Base-by-base conservation (phyloP, 2,113 vertebrate species). In the Microcebus tavaratra region DNA sequence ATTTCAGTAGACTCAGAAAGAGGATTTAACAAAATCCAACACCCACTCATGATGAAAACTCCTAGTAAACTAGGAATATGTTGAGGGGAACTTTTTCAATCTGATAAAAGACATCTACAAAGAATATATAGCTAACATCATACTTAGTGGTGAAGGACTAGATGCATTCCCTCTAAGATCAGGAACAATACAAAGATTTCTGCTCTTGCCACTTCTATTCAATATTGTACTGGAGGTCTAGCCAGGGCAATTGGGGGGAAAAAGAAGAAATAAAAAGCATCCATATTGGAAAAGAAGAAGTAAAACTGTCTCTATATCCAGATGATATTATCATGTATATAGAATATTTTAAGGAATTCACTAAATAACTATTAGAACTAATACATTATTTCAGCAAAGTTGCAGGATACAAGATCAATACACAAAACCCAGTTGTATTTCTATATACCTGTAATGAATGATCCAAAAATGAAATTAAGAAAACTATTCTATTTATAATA, bases 391-490 rank as follows among this genome's bases (percentile, higher is more conserved):
- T 87, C n/a, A 90, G 17, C 27, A 76, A 39, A 27, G 13, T 82
- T 81, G 45, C 2, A 93, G 80, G 7, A 20, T n/a, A 67, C 27
- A 68, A 36, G 55, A 84, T 88, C 34, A 80, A 57, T 48, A 59
- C 48, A 70, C 12, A 86, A 61, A 68, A 48, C 53, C 45, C 42
- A 82, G 6, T 61, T 75, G 10, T 42, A 82, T 82, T 68, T 90
- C 59, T 80, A 17, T 61, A 39, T 12, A 96, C 4, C 42, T 83
- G 34, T 10, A 45, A 39, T 75, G 34, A 50, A 21, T 17, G 75
- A 59, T 90, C 23, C 48, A 92, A 93, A 93, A 86, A 90, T 50
- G 18, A 83, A 92, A 81, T 75, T 73, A 53, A 82, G 39, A 68
- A 89, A 80, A 59, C 14, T 72, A 53, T 87, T 81, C 11, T 4